Evolutionary conservation across 2,888 invertebrate genomes (phyloP), one percentile per base, ranked within the genome.

Genomic region (Gerosis bhagava): DNA sequence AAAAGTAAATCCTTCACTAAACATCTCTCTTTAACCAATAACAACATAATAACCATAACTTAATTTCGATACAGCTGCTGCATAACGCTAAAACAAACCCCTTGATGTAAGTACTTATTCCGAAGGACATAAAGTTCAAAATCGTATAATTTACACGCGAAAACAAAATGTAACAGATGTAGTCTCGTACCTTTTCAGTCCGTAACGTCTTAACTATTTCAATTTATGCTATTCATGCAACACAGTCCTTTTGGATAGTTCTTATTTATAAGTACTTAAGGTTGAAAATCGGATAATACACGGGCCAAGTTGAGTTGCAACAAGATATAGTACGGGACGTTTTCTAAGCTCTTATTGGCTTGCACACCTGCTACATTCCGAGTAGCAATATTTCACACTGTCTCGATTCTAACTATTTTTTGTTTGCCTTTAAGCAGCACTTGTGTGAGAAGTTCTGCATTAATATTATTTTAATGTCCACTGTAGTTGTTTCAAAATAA

Each of bases 321-420:
- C 19, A 24, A 55, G n/a, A 65, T 69, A 65, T 64, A 68, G 64
- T 59, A 56, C 57, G 49, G 60, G 53, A 12, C 19, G 21, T 32
- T 37, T 45, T 45, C 37, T 45, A 57, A 55, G 54, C 58, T 65
- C 63, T 68, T 75, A 73, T 73, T 75, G 70, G 63, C 60, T 62
- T 53, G 53, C 53, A 60, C 82, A 82, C 81, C 81, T 81, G 83
- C 75, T 74, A 55, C 64, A 58, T 54, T 61, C 61, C 70, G 59
- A 72, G 56, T 52, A 54, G 79, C 65, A 69, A 81, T 82, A 80
- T 77, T 69, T 79, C 73, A 70, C 59, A 61, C 63, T 61, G 67
- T 66, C 63, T 60, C 56, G 49, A 50, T 56, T 54, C 58, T n/a
- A n/a, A 52, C 53, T 54, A 49, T 58, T 60, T 60, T 63, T 65